phyloP scores from a whole-genome alignment of 2,113 vertebrate genomes.

The Mungos mungo region DNA sequence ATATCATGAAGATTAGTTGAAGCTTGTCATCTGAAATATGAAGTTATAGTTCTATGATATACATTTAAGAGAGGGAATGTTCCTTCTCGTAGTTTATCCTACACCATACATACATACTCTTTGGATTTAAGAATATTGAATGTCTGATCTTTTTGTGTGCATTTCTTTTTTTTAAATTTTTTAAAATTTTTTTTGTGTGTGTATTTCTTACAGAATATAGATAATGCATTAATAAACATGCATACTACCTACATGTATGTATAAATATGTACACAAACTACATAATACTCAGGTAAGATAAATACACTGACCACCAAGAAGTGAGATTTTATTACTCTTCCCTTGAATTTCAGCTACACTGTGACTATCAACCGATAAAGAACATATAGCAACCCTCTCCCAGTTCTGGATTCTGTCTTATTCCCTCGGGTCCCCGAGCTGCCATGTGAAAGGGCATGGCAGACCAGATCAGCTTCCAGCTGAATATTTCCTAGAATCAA shows the following conservation, averaged over 20 bases:
- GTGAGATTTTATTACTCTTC: neutral
- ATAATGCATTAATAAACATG: neutral
- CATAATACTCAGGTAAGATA: neutral
- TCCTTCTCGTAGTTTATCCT: neutral
- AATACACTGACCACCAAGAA: neutral
- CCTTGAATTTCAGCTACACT: neutral
- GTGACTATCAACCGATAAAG: neutral
- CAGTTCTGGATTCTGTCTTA: neutral
- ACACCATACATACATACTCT: neutral
- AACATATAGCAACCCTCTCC: neutral
- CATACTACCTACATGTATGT: neutral
- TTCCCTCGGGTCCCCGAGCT: neutral
- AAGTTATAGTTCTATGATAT: neutral
- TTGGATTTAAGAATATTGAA: neutral
- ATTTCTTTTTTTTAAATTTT: neutral
- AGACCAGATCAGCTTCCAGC: neutral
- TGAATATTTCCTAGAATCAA: neutral
- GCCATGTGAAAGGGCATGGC: neutral
- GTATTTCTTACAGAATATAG: neutral
- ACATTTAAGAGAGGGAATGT: constrained; percentile 28
- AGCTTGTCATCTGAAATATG: constrained; percentile 24
- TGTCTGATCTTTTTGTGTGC: neutral
- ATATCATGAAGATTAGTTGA: neutral
- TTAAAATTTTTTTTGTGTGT: neutral
- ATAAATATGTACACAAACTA: neutral